These are phyloP conservation scores for Conomelus anceps DNA, from an alignment of 2,888 invertebrate species.

Conservation along the genomic window DNA sequence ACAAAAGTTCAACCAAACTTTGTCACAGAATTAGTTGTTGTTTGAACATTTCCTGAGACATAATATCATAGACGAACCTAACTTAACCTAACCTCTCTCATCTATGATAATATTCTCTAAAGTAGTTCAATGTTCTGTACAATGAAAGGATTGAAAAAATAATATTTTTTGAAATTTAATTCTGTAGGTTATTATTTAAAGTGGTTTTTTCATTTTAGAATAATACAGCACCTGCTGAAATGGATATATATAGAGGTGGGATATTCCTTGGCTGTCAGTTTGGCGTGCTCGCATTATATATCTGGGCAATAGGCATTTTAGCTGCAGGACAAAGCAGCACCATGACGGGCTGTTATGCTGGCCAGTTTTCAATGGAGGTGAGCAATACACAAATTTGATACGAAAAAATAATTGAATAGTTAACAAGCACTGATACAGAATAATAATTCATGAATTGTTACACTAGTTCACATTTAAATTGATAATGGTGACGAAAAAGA, in stretches of 20 bases:
- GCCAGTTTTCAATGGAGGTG: conserved; percentile 79
- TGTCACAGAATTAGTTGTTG: too few species aligned
- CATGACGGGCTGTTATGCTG: conserved; percentile 81
- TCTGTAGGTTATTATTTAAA: conserved; percentile 17
- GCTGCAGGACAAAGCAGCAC: conserved; percentile 81
- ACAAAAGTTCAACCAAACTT: too few species aligned
- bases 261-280: conserved; percentile 70
- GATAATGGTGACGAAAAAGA: too few species aligned
- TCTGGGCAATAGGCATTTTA: conserved; percentile 76
- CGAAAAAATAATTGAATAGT: background rate
- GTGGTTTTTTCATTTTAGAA: conserved; percentile 40
- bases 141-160: too few species aligned
- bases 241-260: conserved; percentile 67
- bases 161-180: too few species aligned
- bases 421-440: background rate
- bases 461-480: background rate
- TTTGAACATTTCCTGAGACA: too few species aligned
- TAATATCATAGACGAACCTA: too few species aligned
- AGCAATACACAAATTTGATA: background rate
- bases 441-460: background rate
- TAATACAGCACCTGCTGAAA: conserved; percentile 49
- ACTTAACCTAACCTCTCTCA: too few species aligned
- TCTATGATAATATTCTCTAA: too few species aligned
- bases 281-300: conserved; percentile 69
- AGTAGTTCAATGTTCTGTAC: conserved; percentile 33